Evolutionary conservation across 1,140 invertebrate genomes (phyloP), one percentile per base, ranked within the genome.

Genomic region (Goniozus legneri): DNA sequence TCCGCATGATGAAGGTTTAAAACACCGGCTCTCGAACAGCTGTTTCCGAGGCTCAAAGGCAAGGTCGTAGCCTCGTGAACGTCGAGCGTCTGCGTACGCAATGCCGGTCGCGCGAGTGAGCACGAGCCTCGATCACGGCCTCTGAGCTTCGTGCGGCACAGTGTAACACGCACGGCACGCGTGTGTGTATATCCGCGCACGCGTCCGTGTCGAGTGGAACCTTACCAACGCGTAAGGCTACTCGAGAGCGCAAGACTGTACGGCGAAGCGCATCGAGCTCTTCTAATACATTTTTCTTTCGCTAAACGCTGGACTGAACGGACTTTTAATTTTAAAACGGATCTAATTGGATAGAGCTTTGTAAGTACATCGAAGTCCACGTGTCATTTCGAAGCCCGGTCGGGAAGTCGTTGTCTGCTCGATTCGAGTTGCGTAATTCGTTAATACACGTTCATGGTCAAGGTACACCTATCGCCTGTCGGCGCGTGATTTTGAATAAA

Each of bases 361-460:
- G n/a, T n/a, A n/a, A n/a, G n/a, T n/a, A n/a, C n/a, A n/a, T n/a
- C n/a, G n/a, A n/a, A n/a, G n/a, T n/a, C n/a, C n/a, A n/a, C n/a
- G n/a, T n/a, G n/a, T n/a, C n/a, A n/a, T n/a, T n/a, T n/a, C n/a
- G n/a, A n/a, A n/a, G n/a, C n/a, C n/a, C n/a, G n/a, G n/a, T n/a
- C n/a, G n/a, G n/a, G n/a, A n/a, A n/a, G n/a, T n/a, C n/a, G n/a
- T n/a, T n/a, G n/a, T n/a, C n/a, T n/a, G 60, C 55, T 56, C 55
- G 59, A 60, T 60, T 64, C 59, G 66, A 65, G 65, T 71, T 71
- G 70, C 68, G 67, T 63, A 71, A 70, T 64, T 50, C 54, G 60
- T 58, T 53, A 58, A 63, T 57, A 54, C 47, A 59, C 57, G 57
- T 67, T 70, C 67, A 71, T 67, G 67, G 69, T 67, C 69, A 71